Percentiles rank a stretch among this genome's conserved stretches.
These are phyloP conservation scores for Colistium nudipinnis DNA, from an alignment of 2,113 vertebrate species.

Conservation along the genomic window DNA sequence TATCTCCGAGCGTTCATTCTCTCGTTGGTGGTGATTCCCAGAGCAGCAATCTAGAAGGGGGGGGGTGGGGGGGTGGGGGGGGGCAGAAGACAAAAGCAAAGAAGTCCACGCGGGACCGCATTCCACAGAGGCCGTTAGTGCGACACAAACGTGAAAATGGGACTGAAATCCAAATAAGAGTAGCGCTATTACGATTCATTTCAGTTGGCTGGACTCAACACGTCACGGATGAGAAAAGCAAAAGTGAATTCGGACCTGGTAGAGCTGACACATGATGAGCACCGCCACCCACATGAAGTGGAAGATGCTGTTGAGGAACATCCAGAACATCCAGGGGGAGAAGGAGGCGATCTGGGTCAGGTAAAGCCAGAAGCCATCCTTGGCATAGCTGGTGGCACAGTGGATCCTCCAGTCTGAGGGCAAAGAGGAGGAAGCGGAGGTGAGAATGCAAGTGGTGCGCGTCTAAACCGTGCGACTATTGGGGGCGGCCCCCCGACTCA, in stretches of 20 bases:
- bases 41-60: constrained; percentile 89
- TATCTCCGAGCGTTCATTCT: constrained; percentile 99
- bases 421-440: background rate
- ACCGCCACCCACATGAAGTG: constrained; percentile 99
- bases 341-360: constrained; percentile 96
- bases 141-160: background rate
- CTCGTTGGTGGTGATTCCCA: constrained; percentile 99
- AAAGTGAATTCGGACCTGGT: constrained; percentile 86
- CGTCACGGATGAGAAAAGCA: too few species aligned
- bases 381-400: constrained; percentile 92
- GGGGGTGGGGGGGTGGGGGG: too few species aligned
- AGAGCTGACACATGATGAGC: constrained; percentile 99
- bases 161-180: background rate
- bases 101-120: background rate
- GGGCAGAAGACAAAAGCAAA: too few species aligned
- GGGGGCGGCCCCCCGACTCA: constrained; percentile 79
- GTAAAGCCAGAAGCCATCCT: constrained; percentile 97
- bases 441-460: background rate
- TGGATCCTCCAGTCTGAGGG: constrained; percentile 94
- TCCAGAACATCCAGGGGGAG: constrained; percentile 99
- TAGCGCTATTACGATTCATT: background rate
- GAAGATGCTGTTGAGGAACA: constrained; percentile 98
- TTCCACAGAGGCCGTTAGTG: background rate
- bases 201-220: background rate
- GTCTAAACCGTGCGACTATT: background rate